These are phyloP conservation scores for Ophioderma brevispina DNA, from an alignment of 35 echinoderm and acorn worm species.

Conservation along the genomic window DNA sequence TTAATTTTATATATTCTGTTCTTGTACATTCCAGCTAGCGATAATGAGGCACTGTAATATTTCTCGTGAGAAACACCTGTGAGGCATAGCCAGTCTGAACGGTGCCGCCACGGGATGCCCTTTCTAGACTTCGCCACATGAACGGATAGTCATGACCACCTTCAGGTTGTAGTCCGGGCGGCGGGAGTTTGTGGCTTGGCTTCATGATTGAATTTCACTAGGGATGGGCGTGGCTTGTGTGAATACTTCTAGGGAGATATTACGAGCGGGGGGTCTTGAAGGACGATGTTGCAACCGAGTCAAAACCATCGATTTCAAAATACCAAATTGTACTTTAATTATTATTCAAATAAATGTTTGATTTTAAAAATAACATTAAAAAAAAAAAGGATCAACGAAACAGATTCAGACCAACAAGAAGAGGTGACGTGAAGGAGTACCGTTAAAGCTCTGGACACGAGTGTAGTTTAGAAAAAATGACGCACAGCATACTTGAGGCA, in stretches of 20 bases:
- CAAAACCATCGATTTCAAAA: conserved; percentile 97
- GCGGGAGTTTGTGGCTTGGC: conserved; percentile 78
- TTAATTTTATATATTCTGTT: conserved; percentile 53
- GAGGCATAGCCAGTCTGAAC: conserved; percentile 81
- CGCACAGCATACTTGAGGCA: too few species aligned
- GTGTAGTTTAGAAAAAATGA: too few species aligned
- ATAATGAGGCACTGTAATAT: conserved; percentile 80
- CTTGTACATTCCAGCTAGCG: conserved; percentile 84
- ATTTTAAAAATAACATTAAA: too few species aligned
- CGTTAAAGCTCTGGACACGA: too few species aligned
- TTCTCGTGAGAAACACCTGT: conserved; percentile 79
- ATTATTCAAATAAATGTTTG: too few species aligned
- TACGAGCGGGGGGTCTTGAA: conserved; percentile 75
- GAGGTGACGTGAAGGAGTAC: too few species aligned
- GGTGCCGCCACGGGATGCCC: conserved; percentile 34
- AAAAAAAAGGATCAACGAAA: too few species aligned
- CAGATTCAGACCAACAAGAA: too few species aligned
- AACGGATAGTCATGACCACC: conserved; percentile 93
- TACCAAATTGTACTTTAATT: too few species aligned
- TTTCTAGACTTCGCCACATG: conserved; percentile 87
- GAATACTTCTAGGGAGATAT: conserved; percentile 80
- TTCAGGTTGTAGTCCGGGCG: conserved; percentile 81
- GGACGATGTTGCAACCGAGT: conserved; percentile 83
- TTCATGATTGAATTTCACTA: conserved; percentile 61
- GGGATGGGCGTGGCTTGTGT: conserved; percentile 96